Base-by-base conservation (phyloP, 2,113 vertebrate genomes). In the Sander vitreus region DNA sequence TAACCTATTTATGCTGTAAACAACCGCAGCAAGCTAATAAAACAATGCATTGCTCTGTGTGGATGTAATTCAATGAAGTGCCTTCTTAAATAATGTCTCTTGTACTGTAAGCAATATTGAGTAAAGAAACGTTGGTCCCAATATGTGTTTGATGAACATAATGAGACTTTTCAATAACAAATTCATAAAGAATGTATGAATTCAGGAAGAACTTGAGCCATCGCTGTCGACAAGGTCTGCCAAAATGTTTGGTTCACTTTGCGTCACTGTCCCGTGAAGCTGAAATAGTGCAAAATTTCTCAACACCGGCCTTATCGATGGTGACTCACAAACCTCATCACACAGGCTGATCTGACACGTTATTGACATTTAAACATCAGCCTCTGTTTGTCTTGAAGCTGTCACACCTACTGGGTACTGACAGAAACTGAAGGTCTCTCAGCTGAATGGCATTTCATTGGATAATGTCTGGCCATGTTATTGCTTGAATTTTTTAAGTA, bases 161-260 rank as follows among this genome's bases (percentile, higher is more conserved):
- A 93, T 90, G 81, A 90, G 85, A 78, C 86, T 92, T 90, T 94
- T 88, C 91, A 94, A 95, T 95, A 94, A 94, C 78, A 71, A 58
- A 84, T 81, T 90, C 92, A 95, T 94, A 91, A 95, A 94, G 93
- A 93, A 94, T 93, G 89, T 84, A 94, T 95, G 89, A 91, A 80
- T 87, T 62, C 81, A 81, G 79, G 73, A 86, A 64, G 69, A 73
- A 86, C 33, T 67, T 9, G 64, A 64, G 74, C 33, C 63, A 6
- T 51, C 11, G 71, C 64, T 21, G 66, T 78, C 51, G 86, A 83
- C 78, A 19, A 60, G 64, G 4, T 77, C 80, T 84, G 79, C 51
- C 81, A 80, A 81, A 73, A 36, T 63, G 86, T 23, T 86, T 19
- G 6, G 1, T 78, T 90, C 83, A 83, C 78, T 94, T 91, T 92